Percentiles rank a stretch among this genome's conserved stretches.
phyloP scores from a whole-genome alignment of 2,797 vertebrate genomes.

The Muscicapa comitata region DNA sequence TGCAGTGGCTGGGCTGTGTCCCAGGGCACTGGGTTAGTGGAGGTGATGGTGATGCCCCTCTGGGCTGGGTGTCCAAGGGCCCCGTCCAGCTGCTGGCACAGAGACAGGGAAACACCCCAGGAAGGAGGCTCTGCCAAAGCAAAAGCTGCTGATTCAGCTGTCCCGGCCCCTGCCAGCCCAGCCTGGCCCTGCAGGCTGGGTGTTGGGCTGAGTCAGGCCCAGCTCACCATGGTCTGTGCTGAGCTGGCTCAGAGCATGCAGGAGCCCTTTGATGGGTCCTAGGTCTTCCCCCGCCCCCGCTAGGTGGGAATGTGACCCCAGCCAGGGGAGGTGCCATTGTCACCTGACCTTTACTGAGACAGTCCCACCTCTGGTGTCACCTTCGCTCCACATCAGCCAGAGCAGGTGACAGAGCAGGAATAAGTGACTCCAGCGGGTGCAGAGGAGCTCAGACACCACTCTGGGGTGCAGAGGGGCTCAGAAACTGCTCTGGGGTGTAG shows the following conservation, averaged over 20 bases:
- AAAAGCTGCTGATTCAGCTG: neutral
- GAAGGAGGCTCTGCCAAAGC: neutral
- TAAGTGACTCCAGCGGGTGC: neutral
- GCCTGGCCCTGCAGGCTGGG: neutral
- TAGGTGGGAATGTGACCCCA: neutral
- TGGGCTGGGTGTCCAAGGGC: neutral
- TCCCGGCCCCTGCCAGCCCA: neutral
- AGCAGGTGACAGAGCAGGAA: neutral
- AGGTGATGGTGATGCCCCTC: rapidly evolving
- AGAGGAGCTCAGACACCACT: neutral
- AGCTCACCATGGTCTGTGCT: neutral
- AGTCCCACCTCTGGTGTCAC: neutral
- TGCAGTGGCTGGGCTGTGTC: neutral
- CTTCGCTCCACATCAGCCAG: rapidly evolving
- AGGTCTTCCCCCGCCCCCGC: neutral
- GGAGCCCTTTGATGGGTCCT: neutral
- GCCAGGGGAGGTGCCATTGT: neutral
- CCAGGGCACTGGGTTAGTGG: neutral
- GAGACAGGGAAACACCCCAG: neutral
- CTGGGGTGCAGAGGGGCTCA: neutral
- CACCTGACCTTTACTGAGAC: neutral
- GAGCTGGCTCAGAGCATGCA: neutral
- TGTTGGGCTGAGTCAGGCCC: constrained; percentile 12
- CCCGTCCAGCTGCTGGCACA: neutral
- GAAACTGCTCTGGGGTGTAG: no score